Evolutionary conservation across 2,797 vertebrate species (phyloP).

Genomic region (Chromobotia macracanthus): DNA sequence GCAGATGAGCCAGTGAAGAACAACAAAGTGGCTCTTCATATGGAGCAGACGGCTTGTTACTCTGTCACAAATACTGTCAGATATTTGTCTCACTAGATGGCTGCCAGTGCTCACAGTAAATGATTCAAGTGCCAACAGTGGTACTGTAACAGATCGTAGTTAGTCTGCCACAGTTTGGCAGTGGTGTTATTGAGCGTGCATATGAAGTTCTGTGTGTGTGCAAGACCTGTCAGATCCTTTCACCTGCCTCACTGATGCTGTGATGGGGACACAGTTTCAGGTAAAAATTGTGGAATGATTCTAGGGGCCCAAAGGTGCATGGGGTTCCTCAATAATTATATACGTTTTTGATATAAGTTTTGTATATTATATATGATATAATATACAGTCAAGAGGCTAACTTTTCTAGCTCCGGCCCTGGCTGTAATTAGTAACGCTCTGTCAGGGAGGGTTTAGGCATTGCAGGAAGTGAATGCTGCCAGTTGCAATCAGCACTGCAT

Average conservation of each 20-base stretch:
- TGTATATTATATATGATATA: too few species aligned
- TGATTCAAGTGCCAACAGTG: constrained; percentile 9
- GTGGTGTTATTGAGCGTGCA: not conserved
- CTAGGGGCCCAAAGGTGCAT: not conserved
- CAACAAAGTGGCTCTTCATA: constrained; percentile 14
- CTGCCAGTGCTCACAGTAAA: constrained; percentile 8
- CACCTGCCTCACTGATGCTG: not conserved
- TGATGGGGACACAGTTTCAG: not conserved
- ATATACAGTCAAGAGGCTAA: not conserved
- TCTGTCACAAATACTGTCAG: constrained; percentile 31
- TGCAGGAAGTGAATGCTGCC: constrained; percentile 20
- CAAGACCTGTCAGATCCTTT: not conserved
- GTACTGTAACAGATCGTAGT: not conserved
- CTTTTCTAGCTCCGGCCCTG: too few species aligned
- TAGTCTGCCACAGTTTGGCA: not conserved
- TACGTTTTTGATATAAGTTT: too few species aligned
- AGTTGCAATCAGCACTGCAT: constrained; percentile 33
- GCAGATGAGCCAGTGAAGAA: not conserved
- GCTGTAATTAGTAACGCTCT: constrained; percentile 22
- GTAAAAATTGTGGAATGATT: not conserved
- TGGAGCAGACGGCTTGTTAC: constrained; percentile 25
- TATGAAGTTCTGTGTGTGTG: not conserved
- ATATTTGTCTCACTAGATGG: constrained; percentile 10
- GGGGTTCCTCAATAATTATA: not conserved
- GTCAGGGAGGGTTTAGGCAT: not conserved